A percentile compares a stretch with the other conserved stretches of the same genome.
Evolutionary conservation across 1,140 invertebrate genomes (phyloP).

Genomic region (Drosophila carrolli): DNA sequence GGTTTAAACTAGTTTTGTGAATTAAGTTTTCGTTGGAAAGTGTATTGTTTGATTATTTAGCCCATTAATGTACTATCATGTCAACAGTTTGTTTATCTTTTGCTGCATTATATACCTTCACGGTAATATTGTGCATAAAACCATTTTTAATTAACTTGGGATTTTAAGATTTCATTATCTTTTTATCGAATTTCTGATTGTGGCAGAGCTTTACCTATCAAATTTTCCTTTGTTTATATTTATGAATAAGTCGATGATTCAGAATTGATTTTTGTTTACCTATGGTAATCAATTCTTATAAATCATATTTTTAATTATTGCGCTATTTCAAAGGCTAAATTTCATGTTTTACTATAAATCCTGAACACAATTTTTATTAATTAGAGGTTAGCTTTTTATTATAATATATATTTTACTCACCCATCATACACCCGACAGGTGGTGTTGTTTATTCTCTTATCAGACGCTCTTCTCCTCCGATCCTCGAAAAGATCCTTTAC

Average conservation of each 20-base stretch:
- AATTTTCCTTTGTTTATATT: constrained; percentile 7
- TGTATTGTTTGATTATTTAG: constrained; percentile 11
- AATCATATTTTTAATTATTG: background rate
- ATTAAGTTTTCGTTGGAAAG: background rate
- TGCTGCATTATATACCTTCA: background rate
- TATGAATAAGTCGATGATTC: constrained; percentile 5
- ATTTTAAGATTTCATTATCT: background rate
- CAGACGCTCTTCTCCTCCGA: constrained; percentile 93
- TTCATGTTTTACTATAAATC: no score
- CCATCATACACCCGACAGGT: constrained; percentile 95
- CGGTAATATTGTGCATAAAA: background rate
- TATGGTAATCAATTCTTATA: background rate
- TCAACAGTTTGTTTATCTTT: background rate
- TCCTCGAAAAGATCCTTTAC: constrained; percentile 99
- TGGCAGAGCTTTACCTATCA: background rate
- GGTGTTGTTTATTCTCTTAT: constrained; percentile 97
- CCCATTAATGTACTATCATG: background rate
- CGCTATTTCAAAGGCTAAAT: no score
- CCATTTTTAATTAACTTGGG: background rate
- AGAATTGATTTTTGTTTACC: constrained; percentile 1
- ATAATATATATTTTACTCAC: constrained; percentile 86
- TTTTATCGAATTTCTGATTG: constrained; percentile 4
- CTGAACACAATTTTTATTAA: no score
- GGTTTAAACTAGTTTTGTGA: constrained; percentile 6
- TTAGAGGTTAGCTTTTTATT: no score